Evolutionary conservation across 2,888 invertebrate genomes (phyloP).

Genomic region (Mycalesis mineus): DNA sequence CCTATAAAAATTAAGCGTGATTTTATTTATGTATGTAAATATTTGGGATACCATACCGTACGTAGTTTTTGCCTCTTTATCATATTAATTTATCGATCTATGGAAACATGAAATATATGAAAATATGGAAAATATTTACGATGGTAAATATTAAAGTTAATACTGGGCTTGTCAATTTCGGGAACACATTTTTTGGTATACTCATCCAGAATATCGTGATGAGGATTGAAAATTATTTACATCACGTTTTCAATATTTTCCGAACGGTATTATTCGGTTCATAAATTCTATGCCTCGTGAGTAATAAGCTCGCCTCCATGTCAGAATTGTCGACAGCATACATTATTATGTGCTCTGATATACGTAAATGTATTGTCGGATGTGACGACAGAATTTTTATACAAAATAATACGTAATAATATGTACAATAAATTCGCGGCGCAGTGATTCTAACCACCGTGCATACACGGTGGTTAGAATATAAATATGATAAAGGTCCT

Average conservation of each 20-base stretch:
- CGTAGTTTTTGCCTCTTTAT: no score
- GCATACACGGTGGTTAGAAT: no score
- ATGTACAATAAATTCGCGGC: neutral
- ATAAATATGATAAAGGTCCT: no score
- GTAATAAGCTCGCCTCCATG: slow-evolving; percentile 5
- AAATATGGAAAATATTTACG: no score
- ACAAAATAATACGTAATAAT: neutral
- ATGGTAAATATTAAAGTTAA: no score
- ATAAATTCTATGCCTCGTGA: slow-evolving; percentile 4
- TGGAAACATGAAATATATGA: no score
- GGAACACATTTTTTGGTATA: neutral
- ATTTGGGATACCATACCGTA: no score
- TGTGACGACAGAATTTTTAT: neutral
- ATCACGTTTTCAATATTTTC: slow-evolving; percentile 11
- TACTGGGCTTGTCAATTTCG: neutral
- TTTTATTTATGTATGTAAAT: no score
- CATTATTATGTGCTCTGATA: neutral
- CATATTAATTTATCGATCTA: no score
- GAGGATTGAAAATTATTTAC: slow-evolving; percentile 1
- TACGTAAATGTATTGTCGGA: neutral
- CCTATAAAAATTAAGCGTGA: no score
- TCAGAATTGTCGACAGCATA: slow-evolving; percentile 1
- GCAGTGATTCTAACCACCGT: no score
- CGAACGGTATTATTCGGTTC: slow-evolving; percentile 10
- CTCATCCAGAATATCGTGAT: neutral